A percentile compares a stretch with the other conserved stretches of the same genome.
Evolutionary conservation across 2,113 vertebrate species (phyloP).

Genomic region (Odobenus rosmarus): DNA sequence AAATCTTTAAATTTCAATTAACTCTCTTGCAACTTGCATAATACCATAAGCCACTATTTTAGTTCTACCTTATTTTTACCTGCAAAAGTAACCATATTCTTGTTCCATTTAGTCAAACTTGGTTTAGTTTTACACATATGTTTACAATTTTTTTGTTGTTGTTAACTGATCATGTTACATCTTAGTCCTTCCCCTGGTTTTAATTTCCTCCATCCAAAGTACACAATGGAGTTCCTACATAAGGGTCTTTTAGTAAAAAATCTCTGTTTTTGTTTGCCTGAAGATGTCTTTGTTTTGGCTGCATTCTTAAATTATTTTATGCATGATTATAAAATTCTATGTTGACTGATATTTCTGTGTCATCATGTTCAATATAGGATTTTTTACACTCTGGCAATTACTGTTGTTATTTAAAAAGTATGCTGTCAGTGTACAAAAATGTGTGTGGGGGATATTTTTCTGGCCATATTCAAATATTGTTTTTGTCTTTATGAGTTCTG

Average conservation of each 20-base stretch:
- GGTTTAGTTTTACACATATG: neutral
- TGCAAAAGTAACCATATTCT: neutral
- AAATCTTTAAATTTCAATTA: neutral
- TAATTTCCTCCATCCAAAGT: conserved; percentile 20
- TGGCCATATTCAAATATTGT: neutral
- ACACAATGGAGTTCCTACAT: neutral
- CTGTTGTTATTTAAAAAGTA: neutral
- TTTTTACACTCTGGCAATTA: neutral
- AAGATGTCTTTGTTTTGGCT: neutral
- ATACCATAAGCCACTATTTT: neutral
- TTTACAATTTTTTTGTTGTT: neutral
- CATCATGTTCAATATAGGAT: neutral
- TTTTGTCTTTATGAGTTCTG: neutral
- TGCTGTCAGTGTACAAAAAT: neutral
- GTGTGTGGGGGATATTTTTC: neutral
- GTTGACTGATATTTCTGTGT: neutral
- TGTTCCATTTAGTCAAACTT: neutral
- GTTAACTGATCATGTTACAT: neutral
- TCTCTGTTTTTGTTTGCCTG: neutral
- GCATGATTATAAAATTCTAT: neutral
- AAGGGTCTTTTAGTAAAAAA: neutral
- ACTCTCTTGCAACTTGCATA: neutral
- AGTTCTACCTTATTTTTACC: neutral
- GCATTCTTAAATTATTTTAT: neutral
- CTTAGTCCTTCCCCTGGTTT: neutral